These are phyloP conservation scores for Geophilus truncorum DNA, from an alignment of 2,888 invertebrate genomes.

Conservation along the genomic window DNA sequence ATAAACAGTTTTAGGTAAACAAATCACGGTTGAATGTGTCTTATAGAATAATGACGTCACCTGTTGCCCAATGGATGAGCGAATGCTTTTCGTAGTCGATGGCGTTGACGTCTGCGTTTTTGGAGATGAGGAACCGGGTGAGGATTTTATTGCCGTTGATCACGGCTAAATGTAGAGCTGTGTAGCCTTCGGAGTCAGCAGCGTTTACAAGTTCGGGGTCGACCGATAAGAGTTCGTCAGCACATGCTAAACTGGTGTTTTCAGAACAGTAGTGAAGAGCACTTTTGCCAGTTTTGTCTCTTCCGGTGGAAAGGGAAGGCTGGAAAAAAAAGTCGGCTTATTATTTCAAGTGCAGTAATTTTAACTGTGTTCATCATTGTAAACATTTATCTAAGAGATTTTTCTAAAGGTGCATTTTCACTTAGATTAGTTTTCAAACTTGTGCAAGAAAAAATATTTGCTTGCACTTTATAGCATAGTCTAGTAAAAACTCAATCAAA, in stretches of 20 bases:
- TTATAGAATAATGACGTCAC: conserved; percentile 53
- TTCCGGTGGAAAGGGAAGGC: conserved; percentile 58
- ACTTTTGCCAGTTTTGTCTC: conserved; percentile 76
- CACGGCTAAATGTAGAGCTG: conserved; percentile 90
- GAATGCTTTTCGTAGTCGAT: conserved; percentile 92
- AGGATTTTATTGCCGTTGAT: conserved; percentile 78
- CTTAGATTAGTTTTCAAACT: too few relatives aligned
- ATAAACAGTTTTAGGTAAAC: neutral
- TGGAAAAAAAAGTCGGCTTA: conserved; percentile 37
- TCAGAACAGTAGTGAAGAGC: conserved; percentile 91
- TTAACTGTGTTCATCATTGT: too few relatives aligned
- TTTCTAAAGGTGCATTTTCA: too few relatives aligned
- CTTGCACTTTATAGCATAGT: too few relatives aligned
- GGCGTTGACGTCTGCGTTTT: conserved; percentile 82
- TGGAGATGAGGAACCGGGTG: conserved; percentile 77
- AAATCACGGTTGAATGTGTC: too few relatives aligned
- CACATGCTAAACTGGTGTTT: conserved; percentile 60
- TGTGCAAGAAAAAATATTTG: too few relatives aligned
- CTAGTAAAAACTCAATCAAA: too few relatives aligned
- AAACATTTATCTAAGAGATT: too few relatives aligned
- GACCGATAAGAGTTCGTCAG: conserved; percentile 63
- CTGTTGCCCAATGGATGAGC: conserved; percentile 96
- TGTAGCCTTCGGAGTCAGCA: conserved; percentile 88
- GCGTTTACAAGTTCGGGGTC: conserved; percentile 80
- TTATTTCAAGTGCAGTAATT: too few relatives aligned